Conservation (phyloP, 2,797 vertebrate genomes). For the Schizothorax lantsangensis region DNA sequence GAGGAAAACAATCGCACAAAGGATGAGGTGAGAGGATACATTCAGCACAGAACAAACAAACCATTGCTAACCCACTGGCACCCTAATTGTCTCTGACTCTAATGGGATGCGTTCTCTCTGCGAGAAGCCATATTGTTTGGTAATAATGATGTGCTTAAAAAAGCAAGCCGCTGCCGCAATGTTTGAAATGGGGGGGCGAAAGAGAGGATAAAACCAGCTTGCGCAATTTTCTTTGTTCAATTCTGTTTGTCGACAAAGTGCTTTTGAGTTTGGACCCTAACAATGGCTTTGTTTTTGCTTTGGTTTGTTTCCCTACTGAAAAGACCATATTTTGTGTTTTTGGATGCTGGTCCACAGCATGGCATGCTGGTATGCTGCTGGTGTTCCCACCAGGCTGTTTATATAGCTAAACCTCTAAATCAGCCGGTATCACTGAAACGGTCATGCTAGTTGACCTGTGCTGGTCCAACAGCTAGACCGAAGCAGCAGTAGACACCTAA, state of each 20-base stretch:
- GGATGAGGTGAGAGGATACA: slow-evolving; percentile 70
- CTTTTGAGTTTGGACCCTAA: slow-evolving; percentile 66
- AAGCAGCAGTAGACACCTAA: not conserved
- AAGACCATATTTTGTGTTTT: slow-evolving; percentile 29
- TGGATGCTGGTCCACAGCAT: slow-evolving; percentile 16
- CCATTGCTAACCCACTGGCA: slow-evolving; percentile 80
- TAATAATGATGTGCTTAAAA: slow-evolving; percentile 79
- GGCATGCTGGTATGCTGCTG: not conserved
- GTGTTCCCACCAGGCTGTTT: not conserved
- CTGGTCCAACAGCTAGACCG: not conserved
- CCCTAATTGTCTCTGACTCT: slow-evolving; percentile 82
- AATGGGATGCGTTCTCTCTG: slow-evolving; percentile 77
- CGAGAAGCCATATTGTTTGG: slow-evolving; percentile 75
- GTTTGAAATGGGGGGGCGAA: slow-evolving; percentile 67
- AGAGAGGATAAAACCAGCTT: slow-evolving; percentile 66
- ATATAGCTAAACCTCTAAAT: not conserved
- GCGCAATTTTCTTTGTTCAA: slow-evolving; percentile 70
- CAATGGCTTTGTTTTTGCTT: slow-evolving; percentile 58
- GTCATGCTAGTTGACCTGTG: not conserved
- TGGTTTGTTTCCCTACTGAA: slow-evolving; percentile 37
- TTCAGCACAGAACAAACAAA: slow-evolving; percentile 86
- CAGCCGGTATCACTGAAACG: not conserved
- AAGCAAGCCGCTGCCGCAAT: slow-evolving; percentile 69
- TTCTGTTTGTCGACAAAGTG: slow-evolving; percentile 64
- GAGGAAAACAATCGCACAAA: slow-evolving; percentile 56